Conservation (phyloP, 2,113 vertebrate species). For the Motacilla tschutschensis region DNA sequence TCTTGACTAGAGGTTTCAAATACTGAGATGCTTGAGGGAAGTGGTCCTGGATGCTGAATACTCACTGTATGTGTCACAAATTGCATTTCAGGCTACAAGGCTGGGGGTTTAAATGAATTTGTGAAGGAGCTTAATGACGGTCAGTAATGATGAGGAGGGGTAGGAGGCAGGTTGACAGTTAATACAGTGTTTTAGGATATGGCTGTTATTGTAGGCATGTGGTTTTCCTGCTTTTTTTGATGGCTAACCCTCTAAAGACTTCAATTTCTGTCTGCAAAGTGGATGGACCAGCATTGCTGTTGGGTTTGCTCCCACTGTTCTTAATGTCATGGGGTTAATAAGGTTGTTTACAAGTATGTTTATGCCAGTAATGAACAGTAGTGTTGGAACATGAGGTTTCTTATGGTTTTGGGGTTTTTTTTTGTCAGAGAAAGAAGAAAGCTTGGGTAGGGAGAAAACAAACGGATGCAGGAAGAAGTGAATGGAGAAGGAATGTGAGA, state of each 20-base stretch:
- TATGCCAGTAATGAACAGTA: neutral
- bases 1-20: neutral
- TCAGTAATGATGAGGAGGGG: neutral
- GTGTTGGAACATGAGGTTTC: neutral
- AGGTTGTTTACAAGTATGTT: neutral
- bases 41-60: neutral
- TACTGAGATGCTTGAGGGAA: neutral
- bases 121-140: neutral
- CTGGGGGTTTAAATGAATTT: neutral
- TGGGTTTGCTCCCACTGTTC: neutral
- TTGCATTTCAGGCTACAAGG: neutral
- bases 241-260: neutral
- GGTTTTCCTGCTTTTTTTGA: neutral
- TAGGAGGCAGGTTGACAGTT: neutral
- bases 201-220: neutral
- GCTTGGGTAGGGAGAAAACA: neutral
- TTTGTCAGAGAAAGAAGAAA: neutral
- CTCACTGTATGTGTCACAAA: neutral
- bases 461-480: fast-evolving
- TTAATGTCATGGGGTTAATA: neutral
- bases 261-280: neutral
- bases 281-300: neutral
- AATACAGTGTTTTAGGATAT: neutral
- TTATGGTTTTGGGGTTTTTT: neutral
- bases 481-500: neutral